Percentiles rank a stretch among this genome's conserved stretches.
Evolutionary conservation across 2,888 invertebrate genomes (phyloP).

Genomic region (Coenonympha arcania): DNA sequence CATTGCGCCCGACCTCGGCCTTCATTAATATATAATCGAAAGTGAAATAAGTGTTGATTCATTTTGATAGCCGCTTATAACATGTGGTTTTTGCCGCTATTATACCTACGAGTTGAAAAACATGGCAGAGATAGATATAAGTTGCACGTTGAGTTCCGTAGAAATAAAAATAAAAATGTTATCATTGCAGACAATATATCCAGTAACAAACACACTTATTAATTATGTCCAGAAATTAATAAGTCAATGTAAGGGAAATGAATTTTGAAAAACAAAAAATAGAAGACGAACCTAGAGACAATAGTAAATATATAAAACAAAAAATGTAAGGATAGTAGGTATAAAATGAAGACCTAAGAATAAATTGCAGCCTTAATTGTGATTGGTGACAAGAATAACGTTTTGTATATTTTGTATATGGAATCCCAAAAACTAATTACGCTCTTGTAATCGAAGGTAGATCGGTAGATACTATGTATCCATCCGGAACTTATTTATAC

Average conservation of each 20-base stretch:
- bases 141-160: not conserved
- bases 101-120: constrained; percentile 26
- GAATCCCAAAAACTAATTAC: constrained; percentile 17
- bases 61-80: constrained; percentile 51
- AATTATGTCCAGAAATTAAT: no score
- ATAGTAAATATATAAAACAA: no score
- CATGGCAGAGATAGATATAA: not conserved
- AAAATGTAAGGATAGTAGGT: no score
- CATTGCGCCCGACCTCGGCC: constrained; percentile 55
- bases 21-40: constrained; percentile 67
- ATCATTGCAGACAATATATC: no score
- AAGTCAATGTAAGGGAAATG: not conserved
- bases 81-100: constrained; percentile 39
- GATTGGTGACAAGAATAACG: no score
- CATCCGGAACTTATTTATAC: constrained; percentile 6
- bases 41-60: constrained; percentile 59
- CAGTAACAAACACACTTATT: no score
- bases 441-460: constrained; percentile 19
- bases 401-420: constrained; percentile 3
- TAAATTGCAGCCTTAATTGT: no score
- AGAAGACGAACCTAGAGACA: not conserved
- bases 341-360: no score
- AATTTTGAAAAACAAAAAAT: not conserved
- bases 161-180: not conserved
- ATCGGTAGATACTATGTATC: constrained; percentile 7